Evolutionary conservation across 1,140 invertebrate genomes (phyloP).

Genomic region (Prorops nasuta): DNA sequence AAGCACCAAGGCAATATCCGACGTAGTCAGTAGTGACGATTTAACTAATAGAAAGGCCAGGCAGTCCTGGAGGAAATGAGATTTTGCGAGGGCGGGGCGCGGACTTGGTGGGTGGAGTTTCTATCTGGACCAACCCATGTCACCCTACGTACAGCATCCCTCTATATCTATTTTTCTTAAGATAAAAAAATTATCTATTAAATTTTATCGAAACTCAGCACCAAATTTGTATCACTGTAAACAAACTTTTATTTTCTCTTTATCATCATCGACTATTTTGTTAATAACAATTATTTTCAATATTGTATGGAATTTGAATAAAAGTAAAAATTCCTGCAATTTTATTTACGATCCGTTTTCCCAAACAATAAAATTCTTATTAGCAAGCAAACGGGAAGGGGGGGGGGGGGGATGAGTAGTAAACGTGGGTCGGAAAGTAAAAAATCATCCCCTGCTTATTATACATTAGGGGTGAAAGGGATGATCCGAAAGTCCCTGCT

Average conservation of each 20-base stretch:
- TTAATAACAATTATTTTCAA: constrained; percentile 6
- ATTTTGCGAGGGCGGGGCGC: constrained; percentile 41
- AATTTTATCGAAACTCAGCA: no score
- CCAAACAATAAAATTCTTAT: constrained; percentile 39
- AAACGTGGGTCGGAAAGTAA: no score
- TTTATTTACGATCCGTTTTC: constrained; percentile 18
- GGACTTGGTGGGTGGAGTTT: constrained; percentile 38
- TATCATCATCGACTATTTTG: no score
- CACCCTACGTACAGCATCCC: constrained; percentile 27
- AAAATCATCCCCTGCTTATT: constrained; percentile 26
- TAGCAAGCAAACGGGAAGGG: constrained; percentile 14
- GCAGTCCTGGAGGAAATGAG: constrained; percentile 28
- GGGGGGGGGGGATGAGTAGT: no score
- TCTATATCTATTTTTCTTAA: no score
- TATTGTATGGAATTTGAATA: not conserved
- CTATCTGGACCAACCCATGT: constrained; percentile 25
- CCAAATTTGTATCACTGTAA: no score
- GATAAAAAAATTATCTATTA: no score
- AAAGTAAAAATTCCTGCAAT: not conserved
- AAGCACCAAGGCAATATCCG: no score
- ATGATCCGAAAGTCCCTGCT: no score
- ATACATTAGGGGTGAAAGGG: constrained; percentile 31
- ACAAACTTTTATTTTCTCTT: no score
- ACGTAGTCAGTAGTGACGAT: constrained; percentile 17
- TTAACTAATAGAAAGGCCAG: constrained; percentile 25